Conservation (phyloP, 2,888 invertebrate species). For the Therioaphis trifolii region DNA sequence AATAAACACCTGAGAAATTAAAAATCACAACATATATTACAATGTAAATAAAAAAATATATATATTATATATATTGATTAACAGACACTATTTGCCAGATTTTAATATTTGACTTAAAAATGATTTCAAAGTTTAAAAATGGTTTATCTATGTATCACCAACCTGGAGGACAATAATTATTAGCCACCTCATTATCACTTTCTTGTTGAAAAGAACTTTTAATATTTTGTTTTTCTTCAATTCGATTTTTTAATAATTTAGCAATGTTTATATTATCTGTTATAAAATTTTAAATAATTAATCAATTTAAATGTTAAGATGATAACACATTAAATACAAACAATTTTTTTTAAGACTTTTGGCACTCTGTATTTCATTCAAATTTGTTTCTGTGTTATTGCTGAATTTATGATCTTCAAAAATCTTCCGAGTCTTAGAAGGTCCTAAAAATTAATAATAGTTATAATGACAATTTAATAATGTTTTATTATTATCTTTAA, state of each 20-base stretch:
- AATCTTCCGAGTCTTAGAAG: background rate
- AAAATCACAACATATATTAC: background rate
- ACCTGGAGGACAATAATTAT: slow-evolving; percentile 27
- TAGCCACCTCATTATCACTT: slow-evolving; percentile 27
- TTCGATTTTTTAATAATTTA: slow-evolving; percentile 31
- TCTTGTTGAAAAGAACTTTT: background rate
- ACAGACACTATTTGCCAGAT: background rate
- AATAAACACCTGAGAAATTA: slow-evolving; percentile 33
- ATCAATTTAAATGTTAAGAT: background rate
- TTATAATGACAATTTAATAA: background rate
- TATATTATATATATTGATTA: too few species aligned
- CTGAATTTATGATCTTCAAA: background rate
- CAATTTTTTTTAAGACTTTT: slow-evolving; percentile 23
- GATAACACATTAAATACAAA: slow-evolving; percentile 1
- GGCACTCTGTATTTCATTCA: background rate
- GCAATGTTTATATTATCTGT: slow-evolving; percentile 29
- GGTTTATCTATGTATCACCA: slow-evolving; percentile 9
- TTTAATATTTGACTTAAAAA: background rate
- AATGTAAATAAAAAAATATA: background rate
- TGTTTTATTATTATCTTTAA: background rate
- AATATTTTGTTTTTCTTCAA: slow-evolving; percentile 40
- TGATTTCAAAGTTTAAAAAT: background rate
- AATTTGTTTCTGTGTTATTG: background rate
- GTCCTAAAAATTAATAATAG: slow-evolving; percentile 27
- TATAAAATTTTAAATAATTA: background rate